phyloP scores from a whole-genome alignment of 1,140 invertebrate species.

The Pseudomyrmex flavicornis region DNA sequence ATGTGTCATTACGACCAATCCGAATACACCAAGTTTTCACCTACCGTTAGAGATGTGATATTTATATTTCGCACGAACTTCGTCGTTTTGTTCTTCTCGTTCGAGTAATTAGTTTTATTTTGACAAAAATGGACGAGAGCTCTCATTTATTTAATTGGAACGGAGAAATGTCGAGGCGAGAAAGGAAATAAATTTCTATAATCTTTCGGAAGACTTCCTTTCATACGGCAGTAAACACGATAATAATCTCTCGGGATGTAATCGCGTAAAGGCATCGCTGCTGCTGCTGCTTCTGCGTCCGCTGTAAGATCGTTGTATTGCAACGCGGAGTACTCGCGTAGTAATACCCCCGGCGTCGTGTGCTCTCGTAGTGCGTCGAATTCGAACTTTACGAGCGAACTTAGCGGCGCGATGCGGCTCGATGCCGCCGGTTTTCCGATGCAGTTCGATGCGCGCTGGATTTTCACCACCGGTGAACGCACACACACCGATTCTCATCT shows the following conservation, averaged over 20 bases:
- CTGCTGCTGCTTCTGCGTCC: too few relatives aligned
- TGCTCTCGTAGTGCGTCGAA: constrained; percentile 15
- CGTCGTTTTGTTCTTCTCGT: too few relatives aligned
- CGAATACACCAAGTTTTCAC: too few relatives aligned
- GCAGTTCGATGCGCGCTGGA: constrained; percentile 47
- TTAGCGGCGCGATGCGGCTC: background rate
- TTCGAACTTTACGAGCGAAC: constrained; percentile 44
- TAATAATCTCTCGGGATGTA: constrained; percentile 21
- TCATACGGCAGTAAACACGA: background rate
- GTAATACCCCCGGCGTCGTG: constrained; percentile 11
- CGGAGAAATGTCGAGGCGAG: background rate
- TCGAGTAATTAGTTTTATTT: background rate
- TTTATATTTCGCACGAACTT: too few relatives aligned
- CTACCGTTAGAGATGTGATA: too few relatives aligned
- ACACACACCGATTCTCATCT: constrained; percentile 43
- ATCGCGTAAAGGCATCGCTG: constrained; percentile 4
- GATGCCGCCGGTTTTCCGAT: background rate
- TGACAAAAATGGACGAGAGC: background rate
- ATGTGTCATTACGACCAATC: too few relatives aligned
- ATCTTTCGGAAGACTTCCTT: background rate
- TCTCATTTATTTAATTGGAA: background rate
- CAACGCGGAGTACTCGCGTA: background rate
- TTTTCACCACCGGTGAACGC: constrained; percentile 1
- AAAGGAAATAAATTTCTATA: background rate
- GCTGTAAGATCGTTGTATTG: constrained; percentile 21